Evolutionary conservation across 2,797 vertebrate genomes (phyloP), one percentile per base, ranked within the genome.

Genomic region (Schizothorax lantsangensis): DNA sequence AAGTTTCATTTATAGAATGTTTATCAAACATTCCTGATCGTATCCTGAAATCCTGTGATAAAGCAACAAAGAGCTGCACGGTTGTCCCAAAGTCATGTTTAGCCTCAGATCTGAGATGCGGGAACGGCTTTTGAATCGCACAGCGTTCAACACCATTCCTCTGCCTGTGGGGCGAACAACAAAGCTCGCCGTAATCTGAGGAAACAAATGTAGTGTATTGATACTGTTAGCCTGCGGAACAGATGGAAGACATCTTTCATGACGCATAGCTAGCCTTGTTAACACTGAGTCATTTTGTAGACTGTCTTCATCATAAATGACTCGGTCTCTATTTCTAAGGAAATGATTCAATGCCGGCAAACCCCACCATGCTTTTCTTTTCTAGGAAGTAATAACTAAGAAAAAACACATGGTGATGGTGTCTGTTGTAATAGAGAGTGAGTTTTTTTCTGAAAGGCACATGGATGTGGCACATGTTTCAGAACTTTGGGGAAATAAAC

Each of bases 361-460:
- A 91, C 90, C 77, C 89, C 79, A 21, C 33, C 43, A n/a, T 47
- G n/a, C 69, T 84, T 68, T 74, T 69, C 74, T 81, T 84, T 93
- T 94, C 91, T 86, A 57, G 30, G 17, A 92, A 93, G 84, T 90
- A 87, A 91, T 92, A 93, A 93, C 87, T 92, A 90, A 79, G 38
- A 79, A 47, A 66, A 66, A 47, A 71, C 17, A 40, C 17, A 45
- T 68, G 66, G n/a, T 14, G 33, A 47, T 71, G 73, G 45, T 26
- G 30, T 64, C 49, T 49, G 71, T 72, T 77, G 30, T 62, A 87
- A 81, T 33, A 54, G 45, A 23, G 64, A 52, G 30, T 17, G 30
- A 14, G 38, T 2, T 5, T 38, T 69, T 17, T 69, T 36, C 8
- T n/a, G 23, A 69, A 69, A 81, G 45, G 66, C 45, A 52, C 62